phyloP scores from a whole-genome alignment of 1,140 invertebrate species.

The Drosophila auraria region DNA sequence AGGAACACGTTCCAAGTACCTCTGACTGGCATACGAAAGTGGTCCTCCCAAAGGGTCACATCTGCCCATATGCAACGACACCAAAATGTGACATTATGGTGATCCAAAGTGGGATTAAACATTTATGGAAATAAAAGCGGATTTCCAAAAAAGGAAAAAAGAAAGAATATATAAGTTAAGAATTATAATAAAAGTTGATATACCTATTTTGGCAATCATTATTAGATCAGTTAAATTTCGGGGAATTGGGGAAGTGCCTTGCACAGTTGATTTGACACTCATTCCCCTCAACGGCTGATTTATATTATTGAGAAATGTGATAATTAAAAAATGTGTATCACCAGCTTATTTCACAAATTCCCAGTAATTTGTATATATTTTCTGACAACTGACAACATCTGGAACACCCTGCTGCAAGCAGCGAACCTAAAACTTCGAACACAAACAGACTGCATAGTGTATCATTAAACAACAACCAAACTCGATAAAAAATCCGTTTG shows the following conservation, averaged over 20 bases:
- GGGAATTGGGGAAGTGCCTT: neutral
- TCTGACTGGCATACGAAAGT: constrained; percentile 64
- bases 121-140: no score
- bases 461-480: constrained; percentile 44
- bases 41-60: constrained; percentile 22
- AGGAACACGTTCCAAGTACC: constrained; percentile 40
- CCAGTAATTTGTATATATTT: constrained; percentile 6
- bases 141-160: neutral
- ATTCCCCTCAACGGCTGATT: neutral
- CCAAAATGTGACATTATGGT: constrained; percentile 27
- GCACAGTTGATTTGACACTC: neutral
- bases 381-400: constrained; percentile 14
- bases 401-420: constrained; percentile 7
- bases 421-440: constrained; percentile 8
- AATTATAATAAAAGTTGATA: neutral
- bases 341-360: constrained; percentile 1
- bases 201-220: neutral
- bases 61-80: constrained; percentile 19
- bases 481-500: constrained; percentile 18
- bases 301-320: neutral
- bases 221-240: neutral
- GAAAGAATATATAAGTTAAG: neutral
- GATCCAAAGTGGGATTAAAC: constrained; percentile 9
- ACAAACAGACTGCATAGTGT: constrained; percentile 21
- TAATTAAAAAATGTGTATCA: neutral